Evolutionary conservation across 2,797 vertebrate species (phyloP).

Genomic region (Sorex maritimensis): DNA sequence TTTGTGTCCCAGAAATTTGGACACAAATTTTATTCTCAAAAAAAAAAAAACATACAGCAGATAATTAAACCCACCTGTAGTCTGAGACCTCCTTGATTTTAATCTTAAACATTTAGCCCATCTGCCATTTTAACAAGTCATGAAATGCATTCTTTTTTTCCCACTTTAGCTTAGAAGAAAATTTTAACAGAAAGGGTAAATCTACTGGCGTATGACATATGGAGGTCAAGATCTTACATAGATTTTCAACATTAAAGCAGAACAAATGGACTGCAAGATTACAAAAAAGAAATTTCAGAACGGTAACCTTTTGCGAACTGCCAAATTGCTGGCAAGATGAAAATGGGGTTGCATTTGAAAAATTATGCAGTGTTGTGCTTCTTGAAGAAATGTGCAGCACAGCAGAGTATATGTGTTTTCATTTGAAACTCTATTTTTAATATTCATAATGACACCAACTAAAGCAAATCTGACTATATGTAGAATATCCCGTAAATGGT

Average conservation of each 20-base stretch:
- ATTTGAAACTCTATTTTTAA: conserved; percentile 83
- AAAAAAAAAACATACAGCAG: background rate
- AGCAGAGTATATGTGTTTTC: conserved; percentile 67
- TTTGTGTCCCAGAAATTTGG: conserved; percentile 73
- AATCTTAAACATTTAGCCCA: conserved; percentile 71
- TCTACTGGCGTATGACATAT: conserved; percentile 77
- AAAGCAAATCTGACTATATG: conserved; percentile 68
- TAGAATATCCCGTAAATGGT: conserved; percentile 69
- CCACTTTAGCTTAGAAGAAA: conserved; percentile 65
- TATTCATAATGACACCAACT: conserved; percentile 75
- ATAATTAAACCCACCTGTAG: conserved; percentile 59
- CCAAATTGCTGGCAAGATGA: conserved; percentile 83
- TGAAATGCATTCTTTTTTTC: conserved; percentile 55
- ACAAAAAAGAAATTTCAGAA: conserved; percentile 84
- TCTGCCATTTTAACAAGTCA: conserved; percentile 73
- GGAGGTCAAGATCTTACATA: conserved; percentile 82
- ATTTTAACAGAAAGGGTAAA: conserved; percentile 78
- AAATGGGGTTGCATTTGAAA: conserved; percentile 78
- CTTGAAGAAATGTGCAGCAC: conserved; percentile 66
- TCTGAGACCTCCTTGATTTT: conserved; percentile 65
- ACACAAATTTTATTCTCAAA: conserved; percentile 72
- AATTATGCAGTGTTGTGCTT: conserved; percentile 78
- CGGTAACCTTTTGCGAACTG: conserved; percentile 83
- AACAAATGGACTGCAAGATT: conserved; percentile 83
- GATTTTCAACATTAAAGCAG: conserved; percentile 83